These are phyloP conservation scores for Malachius bipustulatus DNA, from an alignment of 2,888 invertebrate species.

Conservation along the genomic window DNA sequence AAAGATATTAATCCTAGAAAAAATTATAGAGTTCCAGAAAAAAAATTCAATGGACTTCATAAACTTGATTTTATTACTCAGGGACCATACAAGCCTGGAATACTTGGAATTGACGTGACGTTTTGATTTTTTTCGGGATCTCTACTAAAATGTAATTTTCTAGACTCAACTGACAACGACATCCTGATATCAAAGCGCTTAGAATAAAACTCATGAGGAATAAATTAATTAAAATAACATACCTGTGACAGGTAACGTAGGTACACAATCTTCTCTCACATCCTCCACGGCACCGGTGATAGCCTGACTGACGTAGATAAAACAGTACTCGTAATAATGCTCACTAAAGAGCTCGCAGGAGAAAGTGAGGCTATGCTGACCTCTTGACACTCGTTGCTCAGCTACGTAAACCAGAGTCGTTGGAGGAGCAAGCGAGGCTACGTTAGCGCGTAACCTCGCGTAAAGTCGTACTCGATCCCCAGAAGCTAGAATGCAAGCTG, in stretches of 20 bases:
- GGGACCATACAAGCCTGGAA: no score
- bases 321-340: constrained; percentile 75
- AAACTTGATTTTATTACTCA: no score
- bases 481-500: constrained; percentile 63
- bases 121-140: no score
- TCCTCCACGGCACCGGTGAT: constrained; percentile 76
- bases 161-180: no score
- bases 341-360: constrained; percentile 75
- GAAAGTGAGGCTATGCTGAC: constrained; percentile 64
- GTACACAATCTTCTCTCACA: constrained; percentile 73
- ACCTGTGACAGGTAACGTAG: constrained; percentile 72
- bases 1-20: no score
- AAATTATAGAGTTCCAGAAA: no score
- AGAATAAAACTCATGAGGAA: no score
- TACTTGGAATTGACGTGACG: no score
- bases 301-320: constrained; percentile 77
- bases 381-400: constrained; percentile 51
- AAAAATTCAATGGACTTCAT: no score
- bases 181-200: no score
- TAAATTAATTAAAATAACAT: constrained; percentile 21
- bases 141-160: no score
- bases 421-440: constrained; percentile 54
- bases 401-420: constrained; percentile 52
- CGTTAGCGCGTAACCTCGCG: constrained; percentile 59
- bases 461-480: constrained; percentile 72